These are phyloP conservation scores for Cataglyphis rosenhaueri DNA, from an alignment of 2,888 invertebrate genomes.

Conservation along the genomic window DNA sequence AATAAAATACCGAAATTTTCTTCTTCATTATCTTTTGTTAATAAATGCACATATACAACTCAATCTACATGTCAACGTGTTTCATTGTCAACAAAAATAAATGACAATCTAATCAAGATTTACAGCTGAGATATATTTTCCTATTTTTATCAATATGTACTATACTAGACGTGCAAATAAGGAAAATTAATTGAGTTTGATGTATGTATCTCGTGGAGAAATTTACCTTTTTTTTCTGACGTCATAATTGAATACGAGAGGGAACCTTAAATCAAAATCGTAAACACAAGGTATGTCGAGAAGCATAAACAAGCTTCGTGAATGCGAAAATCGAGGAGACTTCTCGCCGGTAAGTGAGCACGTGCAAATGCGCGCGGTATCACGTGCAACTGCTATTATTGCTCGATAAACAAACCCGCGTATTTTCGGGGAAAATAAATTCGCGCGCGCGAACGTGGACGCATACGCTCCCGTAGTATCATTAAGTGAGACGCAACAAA, in stretches of 20 bases:
- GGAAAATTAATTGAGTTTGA: background rate
- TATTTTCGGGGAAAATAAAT: slow-evolving; percentile 35
- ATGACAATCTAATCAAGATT: background rate
- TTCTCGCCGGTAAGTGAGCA: slow-evolving; percentile 21
- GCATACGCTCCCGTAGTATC: background rate
- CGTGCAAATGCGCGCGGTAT: slow-evolving; percentile 31
- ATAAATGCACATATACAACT: background rate
- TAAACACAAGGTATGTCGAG: background rate
- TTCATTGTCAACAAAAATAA: background rate
- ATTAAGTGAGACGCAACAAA: slow-evolving; percentile 21
- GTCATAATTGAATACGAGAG: background rate
- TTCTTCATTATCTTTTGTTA: background rate
- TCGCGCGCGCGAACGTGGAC: background rate
- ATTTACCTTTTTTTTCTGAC: background rate
- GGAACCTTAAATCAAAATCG: background rate
- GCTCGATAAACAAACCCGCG: slow-evolving; percentile 48
- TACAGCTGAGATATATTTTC: background rate
- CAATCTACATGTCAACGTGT: background rate
- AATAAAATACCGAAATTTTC: background rate
- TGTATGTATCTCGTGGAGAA: background rate
- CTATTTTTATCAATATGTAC: background rate
- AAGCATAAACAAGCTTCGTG: background rate
- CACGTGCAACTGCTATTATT: slow-evolving; percentile 46
- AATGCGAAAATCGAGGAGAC: slow-evolving; percentile 15
- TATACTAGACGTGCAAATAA: background rate